Base-by-base conservation (phyloP, 2,888 invertebrate genomes). In the Caenorhabditis drosophilae region DNA sequence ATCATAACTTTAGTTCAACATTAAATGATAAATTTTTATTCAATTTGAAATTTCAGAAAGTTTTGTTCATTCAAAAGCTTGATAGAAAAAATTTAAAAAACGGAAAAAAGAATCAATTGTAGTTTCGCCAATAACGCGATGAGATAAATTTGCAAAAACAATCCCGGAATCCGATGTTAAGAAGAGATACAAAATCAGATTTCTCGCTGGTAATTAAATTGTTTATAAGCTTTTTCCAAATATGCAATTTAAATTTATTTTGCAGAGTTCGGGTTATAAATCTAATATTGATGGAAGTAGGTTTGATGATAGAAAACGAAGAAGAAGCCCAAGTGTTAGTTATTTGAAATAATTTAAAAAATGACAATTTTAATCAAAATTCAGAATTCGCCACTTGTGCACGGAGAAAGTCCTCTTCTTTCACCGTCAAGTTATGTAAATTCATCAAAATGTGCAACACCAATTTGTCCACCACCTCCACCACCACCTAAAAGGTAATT, bases 381-480 rank as follows among this genome's bases (percentile, higher is more conserved):
- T 31, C 47, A 26, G 26, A n/a, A 16, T 20, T 26, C 26, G 31
- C 25, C 22, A 16, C 7, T 7, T 47, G 9, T 47, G 9, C 26
- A 7, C 4, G 15, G 18, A 11, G 47, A 47, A 16, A 38, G 38
- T 38, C 45, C 41, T 4, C 27, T 51, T 25, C 26, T 31, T 9
- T 20, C 38, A 27, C 27, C 41, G 36, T 9, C 48, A 34, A 48
- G 48, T 15, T 36, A 26, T 40, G 26, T 4, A 18, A 16, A 18
- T 35, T n/a, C 22, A 9, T 23, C 45, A 2, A 22, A 22, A n/a
- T 27, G 16, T 3, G 15, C 44, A 2, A 23, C 44, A 23, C 23
- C 45, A 27, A 12, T 41, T 15, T 50, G 18, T 44, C 56, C 48
- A n/a, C 48, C 48, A 9, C 48, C 56, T 23, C 56, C 56, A 16